phyloP scores from a whole-genome alignment of 2,797 vertebrate species.

The Etheostoma perlongum region DNA sequence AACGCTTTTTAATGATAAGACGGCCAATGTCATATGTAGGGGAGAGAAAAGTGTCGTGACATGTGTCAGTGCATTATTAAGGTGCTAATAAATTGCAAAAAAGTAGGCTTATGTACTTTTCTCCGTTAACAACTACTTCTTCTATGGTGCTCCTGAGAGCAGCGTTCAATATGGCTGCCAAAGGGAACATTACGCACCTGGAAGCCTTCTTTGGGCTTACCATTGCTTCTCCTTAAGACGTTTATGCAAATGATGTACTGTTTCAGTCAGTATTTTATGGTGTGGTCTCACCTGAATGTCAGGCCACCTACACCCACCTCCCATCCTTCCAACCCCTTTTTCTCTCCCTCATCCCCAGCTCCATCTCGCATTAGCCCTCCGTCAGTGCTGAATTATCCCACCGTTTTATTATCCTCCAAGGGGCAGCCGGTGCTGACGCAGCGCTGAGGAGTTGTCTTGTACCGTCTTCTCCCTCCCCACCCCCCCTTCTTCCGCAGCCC shows the following conservation, averaged over 20 bases:
- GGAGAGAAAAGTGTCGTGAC: background rate
- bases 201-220: background rate
- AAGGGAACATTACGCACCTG: background rate
- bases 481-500: constrained; percentile 16
- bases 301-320: constrained; percentile 26
- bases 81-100: background rate
- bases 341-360: constrained; percentile 8
- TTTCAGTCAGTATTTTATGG: constrained; percentile 1
- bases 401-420: constrained; percentile 62
- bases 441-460: constrained; percentile 51
- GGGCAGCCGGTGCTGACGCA: constrained; percentile 64
- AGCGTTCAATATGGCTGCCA: background rate
- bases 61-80: background rate
- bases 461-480: constrained; percentile 7
- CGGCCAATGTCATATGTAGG: background rate
- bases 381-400: constrained; percentile 68
- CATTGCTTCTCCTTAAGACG: background rate
- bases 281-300: constrained; percentile 38
- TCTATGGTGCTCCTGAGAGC: no score
- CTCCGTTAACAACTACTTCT: no score
- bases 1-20: background rate
- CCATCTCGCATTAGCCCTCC: constrained; percentile 61
- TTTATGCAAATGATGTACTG: background rate
- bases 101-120: background rate
- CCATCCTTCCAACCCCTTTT: background rate